These are phyloP conservation scores for Crotalus horridus DNA, from an alignment of 2,113 vertebrate genomes.

Conservation along the genomic window DNA sequence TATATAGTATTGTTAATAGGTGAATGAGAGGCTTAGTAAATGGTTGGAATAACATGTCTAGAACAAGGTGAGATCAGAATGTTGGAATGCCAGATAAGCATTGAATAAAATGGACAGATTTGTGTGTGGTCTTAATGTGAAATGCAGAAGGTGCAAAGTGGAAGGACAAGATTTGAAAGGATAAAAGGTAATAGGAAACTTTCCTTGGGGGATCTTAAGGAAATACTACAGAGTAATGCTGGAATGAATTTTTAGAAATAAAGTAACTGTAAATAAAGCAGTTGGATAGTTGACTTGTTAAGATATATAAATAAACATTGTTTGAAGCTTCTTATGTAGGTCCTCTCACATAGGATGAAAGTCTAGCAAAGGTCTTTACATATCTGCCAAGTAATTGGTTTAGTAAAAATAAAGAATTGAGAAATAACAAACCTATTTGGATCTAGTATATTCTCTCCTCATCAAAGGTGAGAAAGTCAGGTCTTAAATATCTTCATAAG, in stretches of 20 bases:
- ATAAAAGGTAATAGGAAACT: neutral
- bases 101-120: neutral
- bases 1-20: too few relatives aligned
- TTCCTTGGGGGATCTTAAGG: neutral
- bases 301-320: neutral
- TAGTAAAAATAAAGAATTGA: neutral
- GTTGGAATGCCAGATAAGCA: too few relatives aligned
- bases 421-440: neutral
- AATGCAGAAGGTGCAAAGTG: too few relatives aligned
- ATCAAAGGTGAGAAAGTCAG: neutral
- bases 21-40: too few relatives aligned
- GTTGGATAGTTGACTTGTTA: neutral
- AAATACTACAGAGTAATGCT: neutral
- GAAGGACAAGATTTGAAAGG: too few relatives aligned
- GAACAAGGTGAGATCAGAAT: too few relatives aligned
- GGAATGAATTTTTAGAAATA: neutral
- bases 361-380: neutral
- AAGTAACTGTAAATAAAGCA: neutral
- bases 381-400: neutral
- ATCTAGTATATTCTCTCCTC: neutral
- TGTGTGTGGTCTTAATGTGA: neutral
- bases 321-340: neutral
- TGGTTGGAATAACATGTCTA: too few relatives aligned
- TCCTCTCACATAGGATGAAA: neutral
- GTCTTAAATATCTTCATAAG: neutral